Evolutionary conservation across 2,797 vertebrate species (phyloP).

Genomic region (Anguilla anguilla): DNA sequence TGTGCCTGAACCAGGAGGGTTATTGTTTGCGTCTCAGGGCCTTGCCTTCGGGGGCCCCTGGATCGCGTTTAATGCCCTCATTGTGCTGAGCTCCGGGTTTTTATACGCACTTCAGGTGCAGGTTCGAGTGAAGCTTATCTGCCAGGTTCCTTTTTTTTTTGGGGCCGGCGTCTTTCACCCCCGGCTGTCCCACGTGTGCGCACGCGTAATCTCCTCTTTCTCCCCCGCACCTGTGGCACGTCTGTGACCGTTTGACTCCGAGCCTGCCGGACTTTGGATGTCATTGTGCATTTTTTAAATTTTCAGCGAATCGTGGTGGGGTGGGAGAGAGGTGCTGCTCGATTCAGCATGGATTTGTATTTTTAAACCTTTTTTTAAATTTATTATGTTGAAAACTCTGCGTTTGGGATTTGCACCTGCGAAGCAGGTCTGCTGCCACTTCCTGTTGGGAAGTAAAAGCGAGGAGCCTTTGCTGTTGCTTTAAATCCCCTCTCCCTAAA

Average conservation of each 20-base stretch:
- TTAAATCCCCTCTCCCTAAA: slow-evolving; percentile 51
- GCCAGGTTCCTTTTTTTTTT: slow-evolving; percentile 9
- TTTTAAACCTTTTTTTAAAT: too few relatives aligned
- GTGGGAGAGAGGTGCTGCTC: not conserved
- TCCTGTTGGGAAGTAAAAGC: slow-evolving; percentile 41
- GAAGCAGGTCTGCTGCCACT: slow-evolving; percentile 20
- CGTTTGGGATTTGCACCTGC: not conserved
- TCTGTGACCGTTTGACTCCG: not conserved
- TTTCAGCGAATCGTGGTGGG: not conserved
- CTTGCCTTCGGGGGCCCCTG: slow-evolving; percentile 37
- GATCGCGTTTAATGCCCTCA: slow-evolving; percentile 47
- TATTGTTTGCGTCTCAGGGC: slow-evolving; percentile 34
- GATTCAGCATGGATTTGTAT: not conserved
- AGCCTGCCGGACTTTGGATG: not conserved
- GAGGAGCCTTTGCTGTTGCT: slow-evolving; percentile 50
- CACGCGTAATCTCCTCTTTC: not conserved
- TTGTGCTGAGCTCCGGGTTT: slow-evolving; percentile 40
- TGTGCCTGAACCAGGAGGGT: slow-evolving; percentile 39
- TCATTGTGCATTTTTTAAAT: not conserved
- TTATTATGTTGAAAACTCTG: too few relatives aligned
- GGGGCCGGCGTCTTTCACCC: not conserved
- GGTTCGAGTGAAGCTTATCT: slow-evolving; percentile 34
- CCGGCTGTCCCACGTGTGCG: not conserved
- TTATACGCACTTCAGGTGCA: slow-evolving; percentile 31
- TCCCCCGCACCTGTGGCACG: not conserved